Evolutionary conservation across 2,888 invertebrate genomes (phyloP), one percentile per base, ranked within the genome.

Genomic region (Spatulosminthurus flaviceps): DNA sequence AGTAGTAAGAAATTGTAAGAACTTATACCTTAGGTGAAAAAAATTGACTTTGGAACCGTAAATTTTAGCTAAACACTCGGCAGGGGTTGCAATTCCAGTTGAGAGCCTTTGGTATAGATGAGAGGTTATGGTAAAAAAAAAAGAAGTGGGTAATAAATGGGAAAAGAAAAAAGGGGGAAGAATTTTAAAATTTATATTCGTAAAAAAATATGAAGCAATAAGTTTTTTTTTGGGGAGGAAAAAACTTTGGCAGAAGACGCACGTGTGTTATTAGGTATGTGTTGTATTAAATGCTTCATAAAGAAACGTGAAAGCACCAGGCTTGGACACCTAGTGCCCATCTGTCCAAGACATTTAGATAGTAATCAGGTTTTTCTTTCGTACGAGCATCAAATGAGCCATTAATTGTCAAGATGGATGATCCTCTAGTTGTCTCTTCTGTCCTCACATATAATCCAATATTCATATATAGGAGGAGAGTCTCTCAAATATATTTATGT

Each of bases 351-450:
- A 64, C 75, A 75, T 64, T 75, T 75, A 75, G 75, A 75, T 75
- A 64, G 75, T 75, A 75, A 75, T 75, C 75, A 75, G 64, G 75
- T 75, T 75, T 75, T 60, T 75, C 41, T 74, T 75, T 28, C 61
- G 51, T 77, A 77, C 24, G 77, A 77, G 71, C 77, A 71, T 77
- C 77, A 77, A 77, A 77, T 77, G 77, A 77, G 28, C 70, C 77
- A 77, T 77, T 77, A 77, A 77, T 61, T 77, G 70, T 61, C 70
- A 70, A 77, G 77, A 61, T 64, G 64, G 64, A 75, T 75, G 75
- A 64, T 41, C 41, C 64, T 75, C 75, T 75, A 28, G 41, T 75
- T 28, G 60, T 60, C 29, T 43, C 60, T 22, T 51, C 16, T 24
- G 26, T 72, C 24, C 21, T 42, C 71, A 72, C 43, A 43, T 22